A percentile compares a stretch with the other conserved stretches of the same genome.
These are phyloP conservation scores for Cheilosia urbana DNA, from an alignment of 2,888 invertebrate species.

Conservation along the genomic window DNA sequence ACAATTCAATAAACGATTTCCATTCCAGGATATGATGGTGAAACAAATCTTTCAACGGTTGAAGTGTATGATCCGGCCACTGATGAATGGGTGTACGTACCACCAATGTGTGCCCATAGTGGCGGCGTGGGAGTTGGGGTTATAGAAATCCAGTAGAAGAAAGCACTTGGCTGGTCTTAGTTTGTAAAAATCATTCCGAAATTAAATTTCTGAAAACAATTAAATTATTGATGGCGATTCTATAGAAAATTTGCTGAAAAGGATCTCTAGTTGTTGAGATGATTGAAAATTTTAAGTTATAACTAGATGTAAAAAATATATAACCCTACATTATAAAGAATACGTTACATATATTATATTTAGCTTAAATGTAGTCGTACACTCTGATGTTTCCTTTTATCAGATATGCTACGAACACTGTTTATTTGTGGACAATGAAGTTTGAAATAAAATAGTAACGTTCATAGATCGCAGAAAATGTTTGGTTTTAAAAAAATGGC, in stretches of 20 bases:
- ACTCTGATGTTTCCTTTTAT: not conserved
- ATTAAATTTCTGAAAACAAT: conserved; percentile 29
- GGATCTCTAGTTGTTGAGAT: conserved; percentile 45
- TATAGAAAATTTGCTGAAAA: conserved; percentile 3
- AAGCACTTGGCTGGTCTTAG: conserved; percentile 31
- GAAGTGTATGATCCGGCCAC: conserved; percentile 91
- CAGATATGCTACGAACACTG: not conserved
- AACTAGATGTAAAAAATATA: conserved; percentile 33
- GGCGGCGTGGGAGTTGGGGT: conserved; percentile 96
- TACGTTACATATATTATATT: not conserved
- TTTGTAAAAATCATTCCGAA: conserved; percentile 71
- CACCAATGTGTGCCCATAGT: conserved; percentile 93
- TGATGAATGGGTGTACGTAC: conserved; percentile 90
- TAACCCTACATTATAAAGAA: conserved; percentile 2
- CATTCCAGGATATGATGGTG: conserved; percentile 87
- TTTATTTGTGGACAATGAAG: no score
- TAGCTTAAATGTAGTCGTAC: not conserved
- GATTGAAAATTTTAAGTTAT: conserved; percentile 24
- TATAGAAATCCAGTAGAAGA: conserved; percentile 85
- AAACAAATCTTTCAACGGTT: conserved; percentile 91
- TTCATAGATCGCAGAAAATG: no score
- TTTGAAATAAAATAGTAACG: no score
- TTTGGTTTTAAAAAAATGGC: no score
- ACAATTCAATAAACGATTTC: not conserved
- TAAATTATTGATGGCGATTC: not conserved